Evolutionary conservation across 2,797 vertebrate species (phyloP).

Genomic region (Poecilia gillii): DNA sequence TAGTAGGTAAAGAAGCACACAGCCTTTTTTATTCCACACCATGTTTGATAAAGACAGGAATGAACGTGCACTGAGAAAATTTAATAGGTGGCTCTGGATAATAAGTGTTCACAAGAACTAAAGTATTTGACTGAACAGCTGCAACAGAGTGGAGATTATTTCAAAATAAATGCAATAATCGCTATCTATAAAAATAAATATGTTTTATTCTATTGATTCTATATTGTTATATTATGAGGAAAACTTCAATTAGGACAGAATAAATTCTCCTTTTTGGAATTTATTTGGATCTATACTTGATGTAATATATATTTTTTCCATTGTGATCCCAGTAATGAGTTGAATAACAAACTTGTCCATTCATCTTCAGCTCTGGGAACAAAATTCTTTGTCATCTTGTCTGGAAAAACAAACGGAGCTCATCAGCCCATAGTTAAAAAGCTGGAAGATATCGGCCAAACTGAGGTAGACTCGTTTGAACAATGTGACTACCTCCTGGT

Average conservation of each 20-base stretch:
- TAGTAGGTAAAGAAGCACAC: not conserved
- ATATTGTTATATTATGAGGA: too few relatives aligned
- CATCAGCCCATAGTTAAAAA: not conserved
- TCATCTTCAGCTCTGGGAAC: not conserved
- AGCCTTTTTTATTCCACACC: not conserved
- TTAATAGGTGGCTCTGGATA: not conserved
- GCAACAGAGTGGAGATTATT: not conserved
- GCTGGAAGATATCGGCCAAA: rapidly evolving
- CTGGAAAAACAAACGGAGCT: conserved; percentile 7
- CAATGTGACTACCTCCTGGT: conserved; percentile 33
- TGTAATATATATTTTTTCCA: not conserved
- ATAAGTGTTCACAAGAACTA: not conserved
- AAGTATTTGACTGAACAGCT: not conserved
- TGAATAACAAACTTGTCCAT: not conserved
- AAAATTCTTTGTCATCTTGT: not conserved
- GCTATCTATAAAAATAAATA: too few relatives aligned
- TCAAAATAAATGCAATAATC: not conserved
- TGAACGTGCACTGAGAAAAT: not conserved
- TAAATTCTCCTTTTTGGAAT: not conserved
- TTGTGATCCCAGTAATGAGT: not conserved
- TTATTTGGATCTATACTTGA: not conserved
- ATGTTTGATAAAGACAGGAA: not conserved
- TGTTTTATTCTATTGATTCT: not conserved
- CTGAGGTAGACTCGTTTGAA: rapidly evolving
- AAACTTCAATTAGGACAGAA: not conserved